Evolutionary conservation across 2,113 vertebrate genomes (phyloP).

Genomic region (Notothenia rossii): DNA sequence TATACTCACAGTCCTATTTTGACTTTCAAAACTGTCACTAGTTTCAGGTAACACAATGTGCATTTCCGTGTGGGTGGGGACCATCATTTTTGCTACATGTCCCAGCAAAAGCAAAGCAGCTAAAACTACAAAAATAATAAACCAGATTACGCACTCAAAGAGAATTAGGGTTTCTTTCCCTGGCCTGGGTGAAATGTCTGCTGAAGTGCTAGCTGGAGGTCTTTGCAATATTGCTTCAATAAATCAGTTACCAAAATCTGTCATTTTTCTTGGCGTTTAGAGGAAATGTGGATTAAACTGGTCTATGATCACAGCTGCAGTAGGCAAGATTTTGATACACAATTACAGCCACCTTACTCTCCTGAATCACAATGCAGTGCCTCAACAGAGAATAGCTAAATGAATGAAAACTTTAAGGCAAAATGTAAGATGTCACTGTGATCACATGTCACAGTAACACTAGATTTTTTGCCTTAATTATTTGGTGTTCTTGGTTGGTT

Average conservation of each 20-base stretch:
- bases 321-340: constrained; percentile 20
- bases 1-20: not conserved
- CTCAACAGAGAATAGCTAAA: constrained; percentile 17
- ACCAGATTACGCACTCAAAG: not conserved
- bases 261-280: constrained; percentile 30
- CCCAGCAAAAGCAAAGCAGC: not conserved
- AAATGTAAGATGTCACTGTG: constrained; percentile 36
- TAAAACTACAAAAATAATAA: constrained; percentile 11
- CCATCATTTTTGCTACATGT: not conserved
- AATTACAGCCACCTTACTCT: not conserved
- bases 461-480: not conserved
- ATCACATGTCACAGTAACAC: constrained; percentile 20
- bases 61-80: not conserved
- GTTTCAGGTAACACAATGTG: not conserved
- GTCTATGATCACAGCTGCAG: constrained; percentile 8
- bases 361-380: constrained; percentile 22
- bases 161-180: not conserved
- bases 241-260: constrained; percentile 32
- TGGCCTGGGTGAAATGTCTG: constrained; percentile 12
- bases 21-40: constrained; percentile 16
- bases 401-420: constrained; percentile 28
- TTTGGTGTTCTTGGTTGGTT: not conserved
- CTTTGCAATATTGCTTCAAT: constrained; percentile 34
- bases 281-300: constrained; percentile 1
- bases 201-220: not conserved